phyloP scores from a whole-genome alignment of 2,888 invertebrate species.

The Archips crataeganus region DNA sequence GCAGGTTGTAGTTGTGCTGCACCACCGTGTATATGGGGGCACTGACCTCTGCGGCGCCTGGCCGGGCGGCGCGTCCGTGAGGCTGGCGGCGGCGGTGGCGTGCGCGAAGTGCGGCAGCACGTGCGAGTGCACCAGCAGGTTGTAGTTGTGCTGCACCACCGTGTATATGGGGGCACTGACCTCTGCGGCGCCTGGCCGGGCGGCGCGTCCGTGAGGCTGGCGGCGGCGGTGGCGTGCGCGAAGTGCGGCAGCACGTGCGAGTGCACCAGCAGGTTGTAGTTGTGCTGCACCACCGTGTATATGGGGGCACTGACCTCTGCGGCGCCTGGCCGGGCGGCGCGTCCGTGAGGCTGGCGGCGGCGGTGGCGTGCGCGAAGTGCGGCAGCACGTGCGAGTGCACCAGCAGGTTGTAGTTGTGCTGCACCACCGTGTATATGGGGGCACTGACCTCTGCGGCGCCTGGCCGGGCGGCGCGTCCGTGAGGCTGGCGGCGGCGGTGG shows the following conservation, averaged over 20 bases:
- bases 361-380: slow-evolving; percentile 79
- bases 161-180: slow-evolving; percentile 63
- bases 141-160: slow-evolving; percentile 61
- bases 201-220: slow-evolving; percentile 72
- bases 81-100: slow-evolving; percentile 70
- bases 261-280: slow-evolving; percentile 62
- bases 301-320: too few species aligned
- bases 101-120: slow-evolving; percentile 88
- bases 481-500: slow-evolving; percentile 71
- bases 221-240: slow-evolving; percentile 72
- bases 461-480: too few species aligned
- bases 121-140: slow-evolving; percentile 89
- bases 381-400: slow-evolving; percentile 91
- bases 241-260: slow-evolving; percentile 90
- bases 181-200: not conserved
- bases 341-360: slow-evolving; percentile 70
- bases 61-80: slow-evolving; percentile 64
- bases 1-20: too few species aligned
- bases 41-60: too few species aligned
- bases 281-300: too few species aligned
- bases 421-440: too few species aligned
- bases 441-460: too few species aligned
- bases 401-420: slow-evolving; percentile 73
- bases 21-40: slow-evolving; percentile 80
- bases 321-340: slow-evolving; percentile 52